Evolutionary conservation across 2,113 vertebrate species (phyloP).

Genomic region (Campylorhamphus procurvoides): DNA sequence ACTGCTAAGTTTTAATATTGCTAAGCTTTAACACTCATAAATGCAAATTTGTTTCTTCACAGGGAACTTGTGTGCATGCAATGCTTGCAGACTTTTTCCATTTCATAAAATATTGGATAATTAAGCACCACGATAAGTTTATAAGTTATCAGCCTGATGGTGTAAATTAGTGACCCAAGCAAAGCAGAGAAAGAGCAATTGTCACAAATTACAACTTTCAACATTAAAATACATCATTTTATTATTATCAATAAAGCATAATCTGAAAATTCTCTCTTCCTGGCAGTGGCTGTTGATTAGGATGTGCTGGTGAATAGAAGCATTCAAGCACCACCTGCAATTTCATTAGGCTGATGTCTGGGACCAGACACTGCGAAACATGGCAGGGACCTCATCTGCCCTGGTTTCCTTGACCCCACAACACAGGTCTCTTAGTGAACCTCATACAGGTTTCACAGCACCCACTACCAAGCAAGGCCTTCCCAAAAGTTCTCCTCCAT

Average conservation of each 20-base stretch:
- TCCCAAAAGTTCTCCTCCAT: background rate
- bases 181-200: slow-evolving; percentile 1
- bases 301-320: background rate
- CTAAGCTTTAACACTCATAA: background rate
- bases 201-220: background rate
- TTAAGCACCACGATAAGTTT: background rate
- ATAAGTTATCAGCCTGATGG: background rate
- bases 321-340: background rate
- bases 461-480: background rate
- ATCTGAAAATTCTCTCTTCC: background rate
- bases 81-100: background rate
- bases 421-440: background rate
- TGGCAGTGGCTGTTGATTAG: background rate
- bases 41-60: background rate
- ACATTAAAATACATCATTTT: background rate
- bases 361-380: background rate
- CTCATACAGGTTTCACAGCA: fast-evolving
- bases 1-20: background rate
- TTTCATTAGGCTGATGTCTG: background rate
- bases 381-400: background rate
- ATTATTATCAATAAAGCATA: background rate
- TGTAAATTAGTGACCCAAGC: slow-evolving; percentile 14
- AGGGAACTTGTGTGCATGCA: background rate
- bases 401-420: background rate
- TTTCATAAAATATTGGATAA: slow-evolving; percentile 10